These are phyloP conservation scores for Anadara kagoshimensis DNA, from an alignment of 1,140 invertebrate species.

Conservation along the genomic window DNA sequence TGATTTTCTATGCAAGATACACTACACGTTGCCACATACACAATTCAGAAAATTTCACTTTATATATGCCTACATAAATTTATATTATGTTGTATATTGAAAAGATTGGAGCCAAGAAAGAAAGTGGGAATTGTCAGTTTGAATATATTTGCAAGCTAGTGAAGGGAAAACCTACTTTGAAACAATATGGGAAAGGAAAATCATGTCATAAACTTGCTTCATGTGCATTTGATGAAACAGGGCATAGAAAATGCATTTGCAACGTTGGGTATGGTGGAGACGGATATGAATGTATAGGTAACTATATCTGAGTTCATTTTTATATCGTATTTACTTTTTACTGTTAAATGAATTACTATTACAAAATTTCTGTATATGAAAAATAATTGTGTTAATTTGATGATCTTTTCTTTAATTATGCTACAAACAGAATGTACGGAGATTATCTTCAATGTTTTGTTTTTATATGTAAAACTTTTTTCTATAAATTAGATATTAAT, in stretches of 20 bases:
- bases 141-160: slow-evolving; percentile 12
- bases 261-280: slow-evolving; percentile 28
- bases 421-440: not conserved
- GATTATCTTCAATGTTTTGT: not conserved
- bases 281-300: slow-evolving; percentile 33
- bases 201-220: slow-evolving; percentile 18
- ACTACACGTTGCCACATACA: not conserved
- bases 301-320: not conserved
- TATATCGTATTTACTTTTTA: no score
- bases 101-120: slow-evolving; percentile 24
- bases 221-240: slow-evolving; percentile 17
- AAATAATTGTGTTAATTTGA: not conserved
- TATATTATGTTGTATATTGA: not conserved
- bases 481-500: not conserved
- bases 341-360: not conserved
- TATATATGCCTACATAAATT: not conserved
- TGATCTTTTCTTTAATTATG: not conserved
- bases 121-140: slow-evolving; percentile 10
- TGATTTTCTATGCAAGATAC: not conserved
- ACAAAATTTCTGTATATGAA: not conserved
- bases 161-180: not conserved
- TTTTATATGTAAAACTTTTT: not conserved
- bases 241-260: slow-evolving; percentile 26
- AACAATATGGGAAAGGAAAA: not conserved
- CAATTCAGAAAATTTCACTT: not conserved